A percentile compares a stretch with the other conserved stretches of the same genome.
Evolutionary conservation across 1,140 invertebrate genomes (phyloP).

Genomic region (Odontomachus brunneus): DNA sequence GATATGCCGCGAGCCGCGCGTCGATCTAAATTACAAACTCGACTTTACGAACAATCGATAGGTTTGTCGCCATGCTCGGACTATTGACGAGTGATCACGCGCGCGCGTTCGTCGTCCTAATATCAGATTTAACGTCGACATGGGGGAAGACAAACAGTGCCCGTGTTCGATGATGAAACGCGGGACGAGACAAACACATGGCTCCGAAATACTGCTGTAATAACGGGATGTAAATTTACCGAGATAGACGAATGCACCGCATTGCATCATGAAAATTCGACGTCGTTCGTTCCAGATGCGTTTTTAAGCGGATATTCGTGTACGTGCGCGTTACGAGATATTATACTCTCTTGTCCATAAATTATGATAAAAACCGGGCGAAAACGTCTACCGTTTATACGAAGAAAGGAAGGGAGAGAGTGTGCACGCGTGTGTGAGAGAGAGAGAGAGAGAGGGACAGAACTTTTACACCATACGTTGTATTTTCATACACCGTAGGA

Average conservation of each 20-base stretch:
- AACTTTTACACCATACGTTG: slow-evolving; percentile 6
- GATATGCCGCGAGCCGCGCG: not conserved
- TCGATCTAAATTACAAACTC: slow-evolving; percentile 61
- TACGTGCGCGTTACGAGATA: slow-evolving; percentile 13
- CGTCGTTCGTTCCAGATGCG: slow-evolving; percentile 26
- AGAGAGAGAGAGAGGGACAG: too few species aligned
- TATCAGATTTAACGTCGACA: slow-evolving; percentile 60
- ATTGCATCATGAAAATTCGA: slow-evolving; percentile 55
- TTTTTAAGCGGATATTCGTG: slow-evolving; percentile 31
- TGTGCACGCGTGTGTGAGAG: too few species aligned
- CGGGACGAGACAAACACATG: slow-evolving; percentile 52
- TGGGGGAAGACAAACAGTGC: slow-evolving; percentile 51
- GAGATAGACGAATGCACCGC: slow-evolving; percentile 35
- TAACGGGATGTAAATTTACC: slow-evolving; percentile 59
- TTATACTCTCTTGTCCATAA: slow-evolving; percentile 40
- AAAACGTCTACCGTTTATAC: not conserved
- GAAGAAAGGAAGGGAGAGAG: not conserved
- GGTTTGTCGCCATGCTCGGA: slow-evolving; percentile 45
- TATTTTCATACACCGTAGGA: not conserved
- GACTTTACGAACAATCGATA: slow-evolving; percentile 58
- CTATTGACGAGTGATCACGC: slow-evolving; percentile 52
- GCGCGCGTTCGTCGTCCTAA: slow-evolving; percentile 15
- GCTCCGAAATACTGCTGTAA: slow-evolving; percentile 51
- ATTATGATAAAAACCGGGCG: slow-evolving; percentile 43
- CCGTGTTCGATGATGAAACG: slow-evolving; percentile 51